These are phyloP conservation scores for Dipodomys ordii DNA, from an alignment of 2,113 vertebrate species.

Conservation along the genomic window DNA sequence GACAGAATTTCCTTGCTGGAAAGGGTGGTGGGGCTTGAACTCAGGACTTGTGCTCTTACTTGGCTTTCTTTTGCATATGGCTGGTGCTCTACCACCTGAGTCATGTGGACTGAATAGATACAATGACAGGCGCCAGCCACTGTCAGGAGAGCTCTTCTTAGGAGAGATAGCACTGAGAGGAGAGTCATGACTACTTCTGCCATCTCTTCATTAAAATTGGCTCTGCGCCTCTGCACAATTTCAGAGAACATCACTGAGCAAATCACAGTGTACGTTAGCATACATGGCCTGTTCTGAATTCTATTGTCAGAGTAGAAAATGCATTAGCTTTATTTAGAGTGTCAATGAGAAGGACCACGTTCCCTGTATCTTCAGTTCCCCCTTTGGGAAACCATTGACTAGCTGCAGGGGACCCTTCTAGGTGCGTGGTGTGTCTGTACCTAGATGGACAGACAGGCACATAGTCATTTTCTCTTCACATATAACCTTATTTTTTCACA, in stretches of 20 bases:
- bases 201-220: background rate
- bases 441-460: background rate
- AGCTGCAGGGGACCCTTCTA: background rate
- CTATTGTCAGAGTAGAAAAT: slow-evolving; percentile 39
- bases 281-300: background rate
- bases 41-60: too few species aligned
- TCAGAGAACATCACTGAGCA: background rate
- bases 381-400: background rate
- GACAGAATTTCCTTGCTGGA: too few species aligned
- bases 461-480: background rate
- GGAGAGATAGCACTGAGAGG: background rate
- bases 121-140: too few species aligned
- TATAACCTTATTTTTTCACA: background rate
- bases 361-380: background rate
- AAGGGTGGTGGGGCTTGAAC: too few species aligned
- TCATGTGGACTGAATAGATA: too few species aligned
- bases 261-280: background rate
- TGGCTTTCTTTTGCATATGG: too few species aligned
- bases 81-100: too few species aligned
- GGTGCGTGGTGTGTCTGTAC: background rate
- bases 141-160: too few species aligned
- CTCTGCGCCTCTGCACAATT: background rate
- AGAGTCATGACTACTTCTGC: background rate
- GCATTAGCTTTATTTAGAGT: slow-evolving; percentile 3
- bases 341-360: background rate